Evolutionary conservation across 2,888 invertebrate species (phyloP).

Genomic region (Eulithis testata): DNA sequence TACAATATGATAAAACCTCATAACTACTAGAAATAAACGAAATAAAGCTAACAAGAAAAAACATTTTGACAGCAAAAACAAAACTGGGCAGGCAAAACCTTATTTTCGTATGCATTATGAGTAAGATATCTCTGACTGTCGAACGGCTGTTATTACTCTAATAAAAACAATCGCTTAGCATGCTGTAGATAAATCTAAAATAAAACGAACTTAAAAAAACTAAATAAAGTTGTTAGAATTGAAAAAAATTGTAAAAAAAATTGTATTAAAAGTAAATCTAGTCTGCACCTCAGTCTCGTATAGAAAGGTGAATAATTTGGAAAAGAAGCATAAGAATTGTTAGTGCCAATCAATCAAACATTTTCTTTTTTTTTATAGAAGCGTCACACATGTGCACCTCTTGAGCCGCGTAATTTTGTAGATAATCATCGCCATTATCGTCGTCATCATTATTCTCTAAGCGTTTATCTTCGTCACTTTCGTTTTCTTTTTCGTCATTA

Average conservation of each 20-base stretch:
- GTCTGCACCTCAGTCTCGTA: slow-evolving; percentile 2
- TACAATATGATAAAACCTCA: too few species aligned
- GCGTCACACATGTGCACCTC: slow-evolving; percentile 63
- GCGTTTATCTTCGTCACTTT: slow-evolving; percentile 41
- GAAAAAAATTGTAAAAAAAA: too few species aligned
- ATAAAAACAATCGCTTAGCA: slow-evolving; percentile 31
- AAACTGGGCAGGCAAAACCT: not conserved
- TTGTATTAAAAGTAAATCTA: not conserved
- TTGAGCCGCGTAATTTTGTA: slow-evolving; percentile 41
- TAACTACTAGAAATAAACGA: too few species aligned
- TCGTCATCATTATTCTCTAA: slow-evolving; percentile 27
- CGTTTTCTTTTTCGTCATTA: slow-evolving; percentile 47
- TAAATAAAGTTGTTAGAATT: not conserved
- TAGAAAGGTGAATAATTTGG: slow-evolving; percentile 32
- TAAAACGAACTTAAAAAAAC: not conserved
- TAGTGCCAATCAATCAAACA: slow-evolving; percentile 66
- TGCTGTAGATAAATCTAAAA: slow-evolving; percentile 13
- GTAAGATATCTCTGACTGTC: not conserved
- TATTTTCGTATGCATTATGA: not conserved
- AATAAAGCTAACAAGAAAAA: too few species aligned
- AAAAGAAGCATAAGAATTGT: slow-evolving; percentile 55
- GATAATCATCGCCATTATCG: slow-evolving; percentile 47
- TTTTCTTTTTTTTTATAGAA: slow-evolving; percentile 45
- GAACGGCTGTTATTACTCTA: slow-evolving; percentile 5
- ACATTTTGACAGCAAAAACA: not conserved